These are phyloP conservation scores for Luffia ferchaultella DNA, from an alignment of 2,888 invertebrate species.

Conservation along the genomic window DNA sequence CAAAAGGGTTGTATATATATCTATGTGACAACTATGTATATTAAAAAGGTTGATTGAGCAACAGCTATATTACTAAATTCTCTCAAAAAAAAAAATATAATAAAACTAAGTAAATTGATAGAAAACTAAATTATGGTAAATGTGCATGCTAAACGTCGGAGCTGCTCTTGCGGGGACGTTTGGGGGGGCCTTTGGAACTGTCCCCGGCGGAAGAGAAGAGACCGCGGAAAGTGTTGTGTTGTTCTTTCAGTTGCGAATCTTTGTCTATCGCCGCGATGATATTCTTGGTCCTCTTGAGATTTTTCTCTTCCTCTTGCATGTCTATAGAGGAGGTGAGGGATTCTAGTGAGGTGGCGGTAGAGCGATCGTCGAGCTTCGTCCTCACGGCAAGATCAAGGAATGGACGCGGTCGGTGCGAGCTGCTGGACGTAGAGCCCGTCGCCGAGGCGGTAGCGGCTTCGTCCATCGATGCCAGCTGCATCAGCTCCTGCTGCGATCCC, in stretches of 20 bases:
- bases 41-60: too few relatives aligned
- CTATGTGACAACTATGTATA: too few relatives aligned
- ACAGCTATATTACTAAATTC: too few relatives aligned
- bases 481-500: slow-evolving; percentile 73
- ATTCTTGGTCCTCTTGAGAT: slow-evolving; percentile 32
- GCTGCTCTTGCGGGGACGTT: slow-evolving; percentile 29
- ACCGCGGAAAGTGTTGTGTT: slow-evolving; percentile 31
- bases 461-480: slow-evolving; percentile 40
- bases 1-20: too few relatives aligned
- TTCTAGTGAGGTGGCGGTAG: slow-evolving; percentile 66
- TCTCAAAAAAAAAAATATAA: too few relatives aligned
- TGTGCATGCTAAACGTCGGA: too few relatives aligned
- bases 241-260: slow-evolving; percentile 44
- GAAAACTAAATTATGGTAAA: too few relatives aligned
- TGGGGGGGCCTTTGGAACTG: slow-evolving; percentile 24
- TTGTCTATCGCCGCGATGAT: slow-evolving; percentile 31
- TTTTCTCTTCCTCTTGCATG: slow-evolving; percentile 28
- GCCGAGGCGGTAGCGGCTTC: slow-evolving; percentile 15
- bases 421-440: slow-evolving; percentile 8
- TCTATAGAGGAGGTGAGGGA: slow-evolving; percentile 55
- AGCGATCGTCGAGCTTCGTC: slow-evolving; percentile 26
- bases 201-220: slow-evolving; percentile 33
- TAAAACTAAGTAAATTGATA: too few relatives aligned
- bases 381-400: slow-evolving; percentile 36
- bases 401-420: slow-evolving; percentile 15